Evolutionary conservation across 2,888 invertebrate species (phyloP), one percentile per base, ranked within the genome.

Genomic region (Archaeoteleia sp.): DNA sequence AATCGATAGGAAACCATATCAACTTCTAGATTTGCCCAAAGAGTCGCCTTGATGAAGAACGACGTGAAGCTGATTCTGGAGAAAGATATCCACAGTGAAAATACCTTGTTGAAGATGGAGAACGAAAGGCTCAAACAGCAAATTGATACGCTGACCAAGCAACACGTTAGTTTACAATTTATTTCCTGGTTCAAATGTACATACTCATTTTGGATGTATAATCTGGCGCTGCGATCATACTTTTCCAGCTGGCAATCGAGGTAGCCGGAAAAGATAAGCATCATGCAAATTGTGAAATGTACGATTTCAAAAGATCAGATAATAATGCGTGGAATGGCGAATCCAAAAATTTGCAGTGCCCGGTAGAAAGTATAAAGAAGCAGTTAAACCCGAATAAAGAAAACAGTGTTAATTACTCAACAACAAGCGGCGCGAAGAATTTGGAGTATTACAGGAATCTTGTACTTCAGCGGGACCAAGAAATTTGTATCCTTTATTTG

Each of bases 11-110:
- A 88, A 82, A 87, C 88, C 1, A 75, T 88, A 67, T 87, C 88
- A 20, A 88, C 88, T 17, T 88, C 88, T 71, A 86, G 86, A 77
- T 89, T 88, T 74, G 86, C 88, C 1, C 88, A 88, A 72, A 81
- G 88, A 67, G 88, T 88, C 1, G 87, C 88, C 1, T 72, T 87
- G 32, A 84, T 88, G 9, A 85, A 77, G 46, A 87, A 88, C 60
- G 86, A 87, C 46, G 85, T 87, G 3, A 80, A 79, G 12, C 77
- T 87, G 35, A 86, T 87, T 63, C 83, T 86, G 67, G 82, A 84
- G 40, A 76, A 82, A 27, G 86, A 87, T 73, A 82, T 87, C 1
- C 79, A 82, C 49, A 78, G 85, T 37, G 86, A 87, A 75, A 86
- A 87, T 58, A 72, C 76, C n/a, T 80, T 84, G 46, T 75, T 88